Conservation (phyloP, 2,888 invertebrate species). For the Pyralis farinalis region DNA sequence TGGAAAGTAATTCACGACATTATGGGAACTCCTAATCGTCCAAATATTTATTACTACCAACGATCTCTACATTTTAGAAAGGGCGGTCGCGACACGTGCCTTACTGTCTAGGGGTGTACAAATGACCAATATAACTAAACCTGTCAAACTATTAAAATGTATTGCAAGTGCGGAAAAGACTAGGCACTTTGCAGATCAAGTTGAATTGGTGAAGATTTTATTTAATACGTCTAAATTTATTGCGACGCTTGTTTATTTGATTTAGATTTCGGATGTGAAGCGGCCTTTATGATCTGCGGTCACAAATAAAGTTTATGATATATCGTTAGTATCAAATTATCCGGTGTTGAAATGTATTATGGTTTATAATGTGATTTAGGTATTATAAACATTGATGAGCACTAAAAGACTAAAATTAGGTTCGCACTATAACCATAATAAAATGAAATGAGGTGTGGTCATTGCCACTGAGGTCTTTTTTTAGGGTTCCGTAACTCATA, state of each 20-base stretch:
- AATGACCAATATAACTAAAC: constrained; percentile 33
- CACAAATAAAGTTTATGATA: constrained; percentile 53
- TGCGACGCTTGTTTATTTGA: constrained; percentile 50
- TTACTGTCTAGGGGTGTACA: constrained; percentile 36
- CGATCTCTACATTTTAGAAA: constrained; percentile 45
- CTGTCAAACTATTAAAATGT: constrained; percentile 17
- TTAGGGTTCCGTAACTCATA: too few relatives aligned
- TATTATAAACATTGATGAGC: background rate
- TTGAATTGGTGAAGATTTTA: constrained; percentile 44
- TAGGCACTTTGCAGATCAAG: constrained; percentile 22
- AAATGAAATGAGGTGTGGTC: background rate
- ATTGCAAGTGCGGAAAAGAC: constrained; percentile 7
- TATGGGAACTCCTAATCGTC: constrained; percentile 49
- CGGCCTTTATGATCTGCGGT: constrained; percentile 52
- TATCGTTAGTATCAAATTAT: constrained; percentile 47
- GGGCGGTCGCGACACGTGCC: constrained; percentile 66
- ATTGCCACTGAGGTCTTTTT: background rate
- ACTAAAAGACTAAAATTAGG: background rate
- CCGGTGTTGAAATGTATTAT: constrained; percentile 7
- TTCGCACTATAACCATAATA: background rate
- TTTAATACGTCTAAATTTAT: constrained; percentile 76
- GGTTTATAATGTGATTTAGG: background rate
- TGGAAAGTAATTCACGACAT: constrained; percentile 33
- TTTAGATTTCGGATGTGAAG: constrained; percentile 63
- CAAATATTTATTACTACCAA: constrained; percentile 68